These are phyloP conservation scores for Catharus ustulatus DNA, from an alignment of 2,797 vertebrate genomes.

Conservation along the genomic window DNA sequence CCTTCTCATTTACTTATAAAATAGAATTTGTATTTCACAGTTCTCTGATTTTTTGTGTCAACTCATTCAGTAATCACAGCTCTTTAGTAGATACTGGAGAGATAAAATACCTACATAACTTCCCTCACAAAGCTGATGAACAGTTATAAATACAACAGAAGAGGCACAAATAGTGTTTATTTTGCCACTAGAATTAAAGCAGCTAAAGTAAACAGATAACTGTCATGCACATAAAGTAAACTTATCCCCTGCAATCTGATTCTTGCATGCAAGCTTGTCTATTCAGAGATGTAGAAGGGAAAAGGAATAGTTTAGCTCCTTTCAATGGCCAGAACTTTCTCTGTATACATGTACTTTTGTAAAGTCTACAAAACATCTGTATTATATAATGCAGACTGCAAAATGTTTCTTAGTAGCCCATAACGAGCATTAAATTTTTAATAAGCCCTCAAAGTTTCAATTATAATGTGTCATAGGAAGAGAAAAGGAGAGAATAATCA, in stretches of 20 bases:
- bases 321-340: not conserved
- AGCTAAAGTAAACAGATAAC: not conserved
- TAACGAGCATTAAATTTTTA: not conserved
- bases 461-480: not conserved
- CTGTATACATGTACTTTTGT: not conserved
- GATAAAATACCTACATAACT: not conserved
- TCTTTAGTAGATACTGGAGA: not conserved
- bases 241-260: not conserved
- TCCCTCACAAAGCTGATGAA: not conserved
- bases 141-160: not conserved
- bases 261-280: not conserved
- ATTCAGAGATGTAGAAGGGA: not conserved
- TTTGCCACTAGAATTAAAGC: not conserved
- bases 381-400: not conserved
- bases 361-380: not conserved
- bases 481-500: not conserved
- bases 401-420: not conserved
- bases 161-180: not conserved
- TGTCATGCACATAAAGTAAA: not conserved
- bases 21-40: not conserved
- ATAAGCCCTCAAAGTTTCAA: not conserved
- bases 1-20: not conserved
- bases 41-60: not conserved
- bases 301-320: not conserved
- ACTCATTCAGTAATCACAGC: fast-evolving